Conservation (phyloP, 2,888 invertebrate species). For the Ophion ventricosus region DNA sequence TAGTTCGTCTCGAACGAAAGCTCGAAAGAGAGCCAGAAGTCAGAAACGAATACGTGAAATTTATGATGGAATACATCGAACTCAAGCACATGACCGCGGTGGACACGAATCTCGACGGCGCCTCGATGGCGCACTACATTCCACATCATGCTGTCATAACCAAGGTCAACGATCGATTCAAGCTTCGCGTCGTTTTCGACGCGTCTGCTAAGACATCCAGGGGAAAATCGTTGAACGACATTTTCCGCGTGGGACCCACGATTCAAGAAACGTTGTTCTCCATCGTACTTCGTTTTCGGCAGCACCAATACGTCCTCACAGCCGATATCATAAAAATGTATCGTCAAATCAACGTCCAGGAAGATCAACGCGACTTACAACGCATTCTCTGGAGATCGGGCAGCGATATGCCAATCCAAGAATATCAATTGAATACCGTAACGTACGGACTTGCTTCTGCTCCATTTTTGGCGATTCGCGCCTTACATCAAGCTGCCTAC, state of each 20-base stretch:
- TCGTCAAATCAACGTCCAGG: too few species aligned
- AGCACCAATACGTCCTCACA: too few species aligned
- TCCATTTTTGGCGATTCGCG: too few species aligned
- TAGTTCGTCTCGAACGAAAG: neutral
- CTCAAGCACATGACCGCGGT: slow-evolving; percentile 24
- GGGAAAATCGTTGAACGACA: slow-evolving; percentile 60
- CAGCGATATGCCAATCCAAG: too few species aligned
- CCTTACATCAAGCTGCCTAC: too few species aligned
- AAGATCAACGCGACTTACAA: too few species aligned
- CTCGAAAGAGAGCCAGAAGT: neutral
- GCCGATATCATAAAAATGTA: too few species aligned
- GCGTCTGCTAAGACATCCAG: slow-evolving; percentile 56
- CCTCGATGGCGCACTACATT: slow-evolving; percentile 22
- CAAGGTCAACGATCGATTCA: slow-evolving; percentile 34
- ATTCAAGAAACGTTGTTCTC: slow-evolving; percentile 8
- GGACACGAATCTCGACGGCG: neutral
- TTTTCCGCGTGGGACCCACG: slow-evolving; percentile 59
- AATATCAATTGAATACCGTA: too few species aligned
- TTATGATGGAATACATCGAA: slow-evolving; percentile 39
- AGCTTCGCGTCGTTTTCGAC: slow-evolving; percentile 17
- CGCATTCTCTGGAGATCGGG: too few species aligned
- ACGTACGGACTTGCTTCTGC: too few species aligned
- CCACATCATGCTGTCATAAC: slow-evolving; percentile 64
- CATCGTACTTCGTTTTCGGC: too few species aligned
- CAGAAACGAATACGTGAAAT: slow-evolving; percentile 34